Percentiles rank a stretch among this genome's conserved stretches.
Evolutionary conservation across 2,888 invertebrate genomes (phyloP).

Genomic region (Luffia ferchaultella): DNA sequence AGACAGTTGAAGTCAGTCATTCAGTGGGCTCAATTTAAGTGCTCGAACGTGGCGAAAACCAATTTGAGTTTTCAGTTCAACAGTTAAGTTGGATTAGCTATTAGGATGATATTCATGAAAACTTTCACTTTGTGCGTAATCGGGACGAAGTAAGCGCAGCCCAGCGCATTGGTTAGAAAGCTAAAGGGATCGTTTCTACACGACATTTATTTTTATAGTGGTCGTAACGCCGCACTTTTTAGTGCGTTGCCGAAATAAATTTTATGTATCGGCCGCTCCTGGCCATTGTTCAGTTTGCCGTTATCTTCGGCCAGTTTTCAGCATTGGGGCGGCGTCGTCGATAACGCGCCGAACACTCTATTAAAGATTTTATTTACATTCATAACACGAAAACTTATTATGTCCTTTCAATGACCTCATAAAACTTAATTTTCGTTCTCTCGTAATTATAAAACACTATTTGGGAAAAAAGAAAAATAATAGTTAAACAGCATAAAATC

Average conservation of each 20-base stretch:
- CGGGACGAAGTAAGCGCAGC: conserved; percentile 2
- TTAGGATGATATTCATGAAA: not conserved
- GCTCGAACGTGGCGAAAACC: too few species aligned
- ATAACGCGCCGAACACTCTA: not conserved
- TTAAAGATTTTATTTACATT: not conserved
- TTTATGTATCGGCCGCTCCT: conserved; percentile 11
- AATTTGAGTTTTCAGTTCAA: not conserved
- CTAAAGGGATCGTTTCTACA: conserved; percentile 14
- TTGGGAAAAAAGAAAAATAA: too few species aligned
- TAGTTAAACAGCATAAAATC: too few species aligned
- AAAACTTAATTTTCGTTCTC: too few species aligned
- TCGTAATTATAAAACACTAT: too few species aligned
- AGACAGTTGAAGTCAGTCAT: too few species aligned
- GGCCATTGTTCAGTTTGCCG: not conserved
- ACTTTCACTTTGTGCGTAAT: not conserved
- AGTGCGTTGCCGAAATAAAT: conserved; percentile 13
- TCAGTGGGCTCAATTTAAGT: too few species aligned
- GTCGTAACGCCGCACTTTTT: conserved; percentile 16
- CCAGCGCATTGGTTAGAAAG: conserved; percentile 7
- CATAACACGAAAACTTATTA: too few species aligned
- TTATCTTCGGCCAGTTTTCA: not conserved
- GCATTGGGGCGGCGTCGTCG: not conserved
- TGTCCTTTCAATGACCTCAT: too few species aligned
- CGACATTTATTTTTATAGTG: conserved; percentile 15
- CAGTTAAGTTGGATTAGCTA: not conserved